These are phyloP conservation scores for Drosophila kurseongensis DNA, from an alignment of 1,140 invertebrate genomes.

Conservation along the genomic window DNA sequence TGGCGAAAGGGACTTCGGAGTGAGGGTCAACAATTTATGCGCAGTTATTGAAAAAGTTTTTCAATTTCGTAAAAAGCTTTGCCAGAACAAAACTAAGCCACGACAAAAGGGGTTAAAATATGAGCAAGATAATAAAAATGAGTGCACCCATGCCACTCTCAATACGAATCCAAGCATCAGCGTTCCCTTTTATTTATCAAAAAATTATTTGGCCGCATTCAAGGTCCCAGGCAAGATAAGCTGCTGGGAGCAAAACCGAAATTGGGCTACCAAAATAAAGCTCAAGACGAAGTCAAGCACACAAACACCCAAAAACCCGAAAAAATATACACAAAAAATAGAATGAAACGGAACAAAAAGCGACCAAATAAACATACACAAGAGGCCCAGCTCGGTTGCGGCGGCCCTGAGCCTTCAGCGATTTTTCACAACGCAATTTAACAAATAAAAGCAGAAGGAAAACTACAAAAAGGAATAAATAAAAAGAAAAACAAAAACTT, in stretches of 20 bases:
- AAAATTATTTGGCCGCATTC: conserved; percentile 41
- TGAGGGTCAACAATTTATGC: conserved; percentile 54
- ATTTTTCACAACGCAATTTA: conserved; percentile 82
- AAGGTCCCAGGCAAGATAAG: conserved; percentile 47
- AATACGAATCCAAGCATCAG: conserved; percentile 8
- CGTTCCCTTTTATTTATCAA: conserved; percentile 55
- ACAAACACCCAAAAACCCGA: conserved; percentile 45
- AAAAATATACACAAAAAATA: conserved; percentile 48
- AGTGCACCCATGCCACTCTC: conserved; percentile 29
- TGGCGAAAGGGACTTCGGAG: conserved; percentile 1
- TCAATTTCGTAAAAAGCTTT: conserved; percentile 76
- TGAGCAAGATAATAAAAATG: conserved; percentile 71
- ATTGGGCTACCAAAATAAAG: conserved; percentile 72
- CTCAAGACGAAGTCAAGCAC: conserved; percentile 53
- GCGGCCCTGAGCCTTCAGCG: conserved; percentile 59
- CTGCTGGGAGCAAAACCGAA: conserved; percentile 57
- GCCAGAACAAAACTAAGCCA: conserved; percentile 53
- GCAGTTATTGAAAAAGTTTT: conserved; percentile 78
- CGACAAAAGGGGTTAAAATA: conserved; percentile 70
- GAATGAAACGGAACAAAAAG: conserved; percentile 29
- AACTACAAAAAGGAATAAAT: conserved; percentile 43
- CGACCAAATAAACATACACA: conserved; percentile 55
- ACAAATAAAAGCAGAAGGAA: conserved; percentile 71
- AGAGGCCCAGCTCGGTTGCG: conserved; percentile 38
- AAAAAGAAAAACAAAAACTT: conserved; percentile 59